Evolutionary conservation across 2,888 invertebrate genomes (phyloP).

Genomic region (Clunio marinus): DNA sequence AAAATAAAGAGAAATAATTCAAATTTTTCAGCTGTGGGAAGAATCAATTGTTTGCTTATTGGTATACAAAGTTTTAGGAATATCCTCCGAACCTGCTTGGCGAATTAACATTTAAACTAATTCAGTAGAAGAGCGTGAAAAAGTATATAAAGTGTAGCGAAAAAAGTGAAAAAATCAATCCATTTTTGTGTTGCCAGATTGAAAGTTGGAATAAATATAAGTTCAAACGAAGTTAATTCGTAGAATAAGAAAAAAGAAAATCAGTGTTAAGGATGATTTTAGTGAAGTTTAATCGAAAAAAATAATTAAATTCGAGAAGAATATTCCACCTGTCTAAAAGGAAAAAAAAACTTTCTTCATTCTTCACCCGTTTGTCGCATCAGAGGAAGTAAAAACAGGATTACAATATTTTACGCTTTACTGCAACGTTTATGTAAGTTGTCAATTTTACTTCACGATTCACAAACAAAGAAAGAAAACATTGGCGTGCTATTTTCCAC

Average conservation of each 20-base stretch:
- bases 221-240: neutral
- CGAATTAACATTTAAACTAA: too few relatives aligned
- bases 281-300: neutral
- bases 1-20: neutral
- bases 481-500: neutral
- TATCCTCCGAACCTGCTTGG: neutral
- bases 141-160: too few relatives aligned
- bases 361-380: too few relatives aligned
- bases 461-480: slow-evolving; percentile 4
- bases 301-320: neutral
- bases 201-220: neutral
- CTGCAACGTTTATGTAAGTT: neutral
- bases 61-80: neutral
- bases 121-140: too few relatives aligned
- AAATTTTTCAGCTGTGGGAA: neutral
- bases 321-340: too few relatives aligned
- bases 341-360: too few relatives aligned
- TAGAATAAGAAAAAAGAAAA: neutral
- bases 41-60: neutral
- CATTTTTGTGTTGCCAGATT: slow-evolving; percentile 4
- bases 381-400: slow-evolving; percentile 1
- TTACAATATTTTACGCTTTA: neutral
- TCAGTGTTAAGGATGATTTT: neutral
- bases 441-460: too few relatives aligned
- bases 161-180: slow-evolving; percentile 14